Evolutionary conservation across 2,797 vertebrate genomes (phyloP).

Genomic region (Melanotaenia trifasciata): DNA sequence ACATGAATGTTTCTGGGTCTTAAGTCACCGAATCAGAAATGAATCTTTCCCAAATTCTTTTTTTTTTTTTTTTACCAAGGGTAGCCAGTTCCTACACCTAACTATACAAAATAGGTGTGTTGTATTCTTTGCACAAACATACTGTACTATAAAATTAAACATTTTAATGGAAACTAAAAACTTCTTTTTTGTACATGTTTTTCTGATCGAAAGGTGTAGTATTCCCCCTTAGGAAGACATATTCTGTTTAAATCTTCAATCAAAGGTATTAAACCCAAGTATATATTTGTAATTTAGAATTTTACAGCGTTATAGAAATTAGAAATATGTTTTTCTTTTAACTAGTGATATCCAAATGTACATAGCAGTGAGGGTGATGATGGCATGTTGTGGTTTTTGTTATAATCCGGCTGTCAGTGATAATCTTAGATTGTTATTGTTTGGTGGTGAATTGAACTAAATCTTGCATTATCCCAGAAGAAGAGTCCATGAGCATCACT

Average conservation of each 20-base stretch:
- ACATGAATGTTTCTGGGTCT: background rate
- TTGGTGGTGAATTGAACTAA: constrained; percentile 20
- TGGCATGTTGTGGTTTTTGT: constrained; percentile 8
- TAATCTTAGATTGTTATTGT: constrained; percentile 19
- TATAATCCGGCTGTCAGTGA: constrained; percentile 14
- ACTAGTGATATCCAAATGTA: background rate
- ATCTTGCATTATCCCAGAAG: constrained; percentile 49
- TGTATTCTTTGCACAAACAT: too few relatives aligned
- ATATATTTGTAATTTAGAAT: background rate
- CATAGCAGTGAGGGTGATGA: background rate
- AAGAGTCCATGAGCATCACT: constrained; percentile 47
- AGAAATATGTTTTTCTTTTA: background rate
- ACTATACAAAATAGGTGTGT: background rate
- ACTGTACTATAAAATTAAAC: too few relatives aligned
- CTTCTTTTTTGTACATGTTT: background rate
- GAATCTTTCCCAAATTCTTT: background rate
- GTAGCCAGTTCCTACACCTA: background rate
- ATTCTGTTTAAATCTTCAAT: background rate
- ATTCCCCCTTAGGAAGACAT: background rate
- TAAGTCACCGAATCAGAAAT: background rate
- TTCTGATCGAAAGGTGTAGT: background rate
- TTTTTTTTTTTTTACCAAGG: background rate
- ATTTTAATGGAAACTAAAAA: too few relatives aligned
- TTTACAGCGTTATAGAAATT: background rate
- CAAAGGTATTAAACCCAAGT: background rate